These are phyloP conservation scores for Mesocricetus auratus DNA, from an alignment of 2,113 vertebrate genomes.

Conservation along the genomic window DNA sequence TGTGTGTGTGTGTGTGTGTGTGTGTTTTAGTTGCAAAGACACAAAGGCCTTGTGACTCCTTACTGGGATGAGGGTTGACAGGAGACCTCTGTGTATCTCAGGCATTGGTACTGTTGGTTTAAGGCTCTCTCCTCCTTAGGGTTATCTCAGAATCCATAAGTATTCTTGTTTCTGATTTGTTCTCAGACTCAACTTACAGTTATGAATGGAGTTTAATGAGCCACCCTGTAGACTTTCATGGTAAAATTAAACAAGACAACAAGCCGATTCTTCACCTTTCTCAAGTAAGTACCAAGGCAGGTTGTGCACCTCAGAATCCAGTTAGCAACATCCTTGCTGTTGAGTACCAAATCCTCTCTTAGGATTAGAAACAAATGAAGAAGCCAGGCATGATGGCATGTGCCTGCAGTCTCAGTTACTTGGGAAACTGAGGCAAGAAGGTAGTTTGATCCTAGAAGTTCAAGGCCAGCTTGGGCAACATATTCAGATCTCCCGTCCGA, in stretches of 20 bases:
- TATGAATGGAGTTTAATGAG: constrained; percentile 90
- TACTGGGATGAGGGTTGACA: neutral
- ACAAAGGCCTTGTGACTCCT: neutral
- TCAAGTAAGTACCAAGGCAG: constrained; percentile 83
- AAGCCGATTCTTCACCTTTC: constrained; percentile 85
- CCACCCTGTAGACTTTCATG: constrained; percentile 86
- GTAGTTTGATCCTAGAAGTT: neutral
- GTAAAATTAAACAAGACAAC: constrained; percentile 85
- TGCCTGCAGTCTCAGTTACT: neutral
- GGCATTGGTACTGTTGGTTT: neutral
- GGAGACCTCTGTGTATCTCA: neutral
- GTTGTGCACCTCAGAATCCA: neutral
- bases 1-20: neutral
- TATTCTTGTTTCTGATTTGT: constrained; percentile 16
- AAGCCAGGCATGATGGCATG: neutral
- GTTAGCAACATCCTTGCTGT: neutral
- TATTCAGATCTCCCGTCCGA: neutral
- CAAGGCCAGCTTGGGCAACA: neutral
- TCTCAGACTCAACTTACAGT: constrained; percentile 86
- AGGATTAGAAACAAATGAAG: neutral
- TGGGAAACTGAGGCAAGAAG: neutral
- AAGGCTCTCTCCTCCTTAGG: neutral
- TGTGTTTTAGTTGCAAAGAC: neutral
- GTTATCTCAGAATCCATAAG: constrained; percentile 35
- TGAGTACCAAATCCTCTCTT: neutral